A percentile compares a stretch with the other conserved stretches of the same genome.
phyloP scores from a whole-genome alignment of 2,797 vertebrate species.

The Poeciliopsis presidionis region DNA sequence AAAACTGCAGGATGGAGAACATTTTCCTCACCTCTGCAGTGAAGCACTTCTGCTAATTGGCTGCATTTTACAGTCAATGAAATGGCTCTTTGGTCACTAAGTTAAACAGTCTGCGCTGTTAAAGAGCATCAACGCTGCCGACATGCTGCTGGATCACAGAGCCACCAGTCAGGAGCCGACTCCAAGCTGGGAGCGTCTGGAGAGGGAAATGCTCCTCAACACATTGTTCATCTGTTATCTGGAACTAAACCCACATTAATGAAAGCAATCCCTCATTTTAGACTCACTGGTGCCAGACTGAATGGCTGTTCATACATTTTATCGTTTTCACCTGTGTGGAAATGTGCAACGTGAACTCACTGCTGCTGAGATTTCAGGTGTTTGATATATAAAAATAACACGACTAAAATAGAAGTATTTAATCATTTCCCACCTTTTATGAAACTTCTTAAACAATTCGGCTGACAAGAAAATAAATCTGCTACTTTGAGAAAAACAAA shows the following conservation, averaged over 20 bases:
- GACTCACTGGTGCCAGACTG: neutral
- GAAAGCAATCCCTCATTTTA: no score
- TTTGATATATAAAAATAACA: neutral
- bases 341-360: neutral
- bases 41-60: slow-evolving; percentile 68
- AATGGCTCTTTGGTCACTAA: slow-evolving; percentile 77
- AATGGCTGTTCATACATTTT: neutral
- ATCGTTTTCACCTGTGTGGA: neutral
- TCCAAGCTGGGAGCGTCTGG: slow-evolving; percentile 3
- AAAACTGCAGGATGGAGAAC: slow-evolving; percentile 5
- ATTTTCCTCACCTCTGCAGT: slow-evolving; percentile 18
- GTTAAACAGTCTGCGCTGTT: slow-evolving; percentile 69
- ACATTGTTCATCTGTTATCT: neutral
- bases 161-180: slow-evolving; percentile 46
- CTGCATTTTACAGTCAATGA: slow-evolving; percentile 77
- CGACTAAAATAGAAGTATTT: neutral
- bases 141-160: slow-evolving; percentile 55
- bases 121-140: slow-evolving; percentile 59
- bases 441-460: neutral
- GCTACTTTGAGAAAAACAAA: neutral
- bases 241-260: no score
- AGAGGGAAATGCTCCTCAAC: neutral
- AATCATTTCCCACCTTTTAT: neutral
- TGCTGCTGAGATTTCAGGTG: neutral
- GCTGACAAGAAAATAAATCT: neutral